phyloP scores from a whole-genome alignment of 2,888 invertebrate genomes.

The Helobdella robusta region DNA sequence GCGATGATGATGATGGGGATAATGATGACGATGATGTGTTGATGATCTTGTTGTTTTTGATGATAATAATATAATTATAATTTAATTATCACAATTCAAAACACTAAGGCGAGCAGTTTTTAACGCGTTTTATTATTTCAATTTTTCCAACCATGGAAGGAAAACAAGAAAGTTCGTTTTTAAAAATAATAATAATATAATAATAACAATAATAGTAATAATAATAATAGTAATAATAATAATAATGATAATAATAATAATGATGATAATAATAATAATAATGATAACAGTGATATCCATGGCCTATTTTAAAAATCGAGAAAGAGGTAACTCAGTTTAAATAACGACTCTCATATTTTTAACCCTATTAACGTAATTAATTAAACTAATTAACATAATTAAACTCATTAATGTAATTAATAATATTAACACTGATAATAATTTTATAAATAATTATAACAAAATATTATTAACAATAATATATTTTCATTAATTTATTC shows the following conservation, averaged over 20 bases:
- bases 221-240: background rate
- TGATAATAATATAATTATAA: too few relatives aligned
- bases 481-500: too few relatives aligned
- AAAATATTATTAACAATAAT: background rate
- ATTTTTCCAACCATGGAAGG: too few relatives aligned
- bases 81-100: too few relatives aligned
- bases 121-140: too few relatives aligned
- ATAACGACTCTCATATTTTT: background rate
- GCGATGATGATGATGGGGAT: too few relatives aligned
- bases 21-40: too few relatives aligned
- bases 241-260: background rate
- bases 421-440: background rate
- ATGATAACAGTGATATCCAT: background rate
- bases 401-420: background rate
- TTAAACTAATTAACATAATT: background rate
- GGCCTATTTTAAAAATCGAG: too few relatives aligned
- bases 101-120: too few relatives aligned
- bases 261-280: background rate
- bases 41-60: too few relatives aligned
- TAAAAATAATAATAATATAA: background rate
- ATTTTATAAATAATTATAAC: background rate
- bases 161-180: background rate
- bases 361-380: background rate
- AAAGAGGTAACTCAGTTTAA: too few relatives aligned
- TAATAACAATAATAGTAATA: background rate